phyloP scores from a whole-genome alignment of 2,113 vertebrate genomes.

The Egretta garzetta region DNA sequence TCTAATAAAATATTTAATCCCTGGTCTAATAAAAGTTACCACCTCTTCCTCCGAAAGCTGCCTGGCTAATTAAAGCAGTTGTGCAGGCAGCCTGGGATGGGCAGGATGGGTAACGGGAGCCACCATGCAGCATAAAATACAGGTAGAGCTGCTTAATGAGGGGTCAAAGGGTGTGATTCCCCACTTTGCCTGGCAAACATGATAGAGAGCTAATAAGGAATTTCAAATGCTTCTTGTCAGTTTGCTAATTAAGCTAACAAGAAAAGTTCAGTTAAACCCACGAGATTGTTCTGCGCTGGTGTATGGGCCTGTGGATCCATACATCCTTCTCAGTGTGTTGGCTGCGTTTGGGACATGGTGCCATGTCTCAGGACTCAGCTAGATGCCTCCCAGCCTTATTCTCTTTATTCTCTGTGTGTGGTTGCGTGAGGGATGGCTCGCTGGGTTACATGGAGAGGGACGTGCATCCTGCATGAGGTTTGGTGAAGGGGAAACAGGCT shows the following conservation, averaged over 20 bases:
- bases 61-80: background rate
- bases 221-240: background rate
- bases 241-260: background rate
- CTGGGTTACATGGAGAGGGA: background rate
- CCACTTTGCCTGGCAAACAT: background rate
- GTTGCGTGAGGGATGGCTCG: accelerated
- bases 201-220: background rate
- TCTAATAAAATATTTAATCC: background rate
- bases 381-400: background rate
- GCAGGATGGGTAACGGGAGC: background rate
- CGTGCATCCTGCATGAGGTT: background rate
- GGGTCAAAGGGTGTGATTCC: background rate
- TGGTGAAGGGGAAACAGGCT: background rate
- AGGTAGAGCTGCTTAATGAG: background rate
- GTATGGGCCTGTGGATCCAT: background rate
- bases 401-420: too few relatives aligned
- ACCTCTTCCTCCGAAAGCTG: background rate
- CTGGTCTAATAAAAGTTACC: background rate
- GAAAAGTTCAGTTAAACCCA: background rate
- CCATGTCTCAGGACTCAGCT: accelerated
- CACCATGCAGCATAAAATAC: background rate
- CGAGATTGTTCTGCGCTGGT: background rate
- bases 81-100: background rate
- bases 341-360: accelerated
- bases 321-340: background rate